Evolutionary conservation across 2,113 vertebrate species (phyloP).

Genomic region (Calonectris borealis): DNA sequence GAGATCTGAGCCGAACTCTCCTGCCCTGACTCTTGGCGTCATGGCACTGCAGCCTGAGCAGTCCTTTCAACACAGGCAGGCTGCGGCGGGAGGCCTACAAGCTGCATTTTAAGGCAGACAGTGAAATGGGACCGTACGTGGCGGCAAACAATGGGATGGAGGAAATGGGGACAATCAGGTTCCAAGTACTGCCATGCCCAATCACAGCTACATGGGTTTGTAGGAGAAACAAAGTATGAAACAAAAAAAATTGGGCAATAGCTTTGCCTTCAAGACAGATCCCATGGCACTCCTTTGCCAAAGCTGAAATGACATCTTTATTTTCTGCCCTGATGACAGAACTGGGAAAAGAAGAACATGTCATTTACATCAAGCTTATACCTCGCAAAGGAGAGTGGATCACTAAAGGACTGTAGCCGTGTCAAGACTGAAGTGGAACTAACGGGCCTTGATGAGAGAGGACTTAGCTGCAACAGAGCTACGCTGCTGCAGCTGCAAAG

Average conservation of each 20-base stretch:
- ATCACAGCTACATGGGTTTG: neutral
- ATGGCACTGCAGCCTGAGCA: neutral
- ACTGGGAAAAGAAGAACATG: neutral
- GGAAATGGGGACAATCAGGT: neutral
- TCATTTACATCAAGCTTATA: neutral
- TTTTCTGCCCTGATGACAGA: neutral
- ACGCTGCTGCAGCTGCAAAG: neutral
- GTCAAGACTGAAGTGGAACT: neutral
- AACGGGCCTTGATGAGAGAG: neutral
- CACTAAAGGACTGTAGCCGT: neutral
- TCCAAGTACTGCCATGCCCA: neutral
- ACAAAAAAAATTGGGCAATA: neutral
- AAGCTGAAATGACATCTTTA: neutral
- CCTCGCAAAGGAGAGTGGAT: neutral
- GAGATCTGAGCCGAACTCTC: neutral
- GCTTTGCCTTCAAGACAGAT: neutral
- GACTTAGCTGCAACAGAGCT: neutral
- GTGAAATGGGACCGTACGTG: neutral
- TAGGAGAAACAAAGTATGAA: neutral
- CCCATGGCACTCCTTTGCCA: neutral
- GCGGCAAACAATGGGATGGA: neutral
- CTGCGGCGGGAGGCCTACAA: neutral
- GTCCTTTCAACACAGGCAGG: neutral
- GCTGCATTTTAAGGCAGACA: neutral
- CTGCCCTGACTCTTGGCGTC: neutral